phyloP scores from a whole-genome alignment of 1,140 invertebrate species.

The Brachionus asplanchnoidis region DNA sequence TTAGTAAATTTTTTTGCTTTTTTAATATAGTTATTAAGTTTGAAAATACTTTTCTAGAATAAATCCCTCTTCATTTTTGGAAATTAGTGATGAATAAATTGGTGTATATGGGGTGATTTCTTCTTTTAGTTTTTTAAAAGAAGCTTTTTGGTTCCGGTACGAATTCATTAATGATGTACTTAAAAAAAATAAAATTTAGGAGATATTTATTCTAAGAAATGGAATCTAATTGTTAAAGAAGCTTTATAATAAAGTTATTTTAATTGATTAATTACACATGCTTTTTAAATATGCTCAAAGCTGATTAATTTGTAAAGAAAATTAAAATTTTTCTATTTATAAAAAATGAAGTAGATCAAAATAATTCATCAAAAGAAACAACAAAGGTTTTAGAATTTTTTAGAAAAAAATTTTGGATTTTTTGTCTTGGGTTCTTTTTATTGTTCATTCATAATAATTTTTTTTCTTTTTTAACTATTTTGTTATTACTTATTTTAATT shows the following conservation, averaged over 20 bases:
- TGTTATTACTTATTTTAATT: too few species aligned
- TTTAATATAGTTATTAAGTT: neutral
- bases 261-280: too few species aligned
- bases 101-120: neutral
- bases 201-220: neutral
- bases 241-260: neutral
- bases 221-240: neutral
- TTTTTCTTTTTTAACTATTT: too few species aligned
- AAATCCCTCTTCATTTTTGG: neutral
- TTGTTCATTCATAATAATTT: too few species aligned
- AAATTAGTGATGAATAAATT: neutral
- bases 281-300: too few species aligned
- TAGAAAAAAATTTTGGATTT: too few species aligned
- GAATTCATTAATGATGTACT: neutral
- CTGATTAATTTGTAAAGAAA: too few species aligned
- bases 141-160: neutral
- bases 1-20: neutral
- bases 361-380: too few species aligned
- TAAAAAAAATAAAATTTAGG: neutral
- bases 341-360: too few species aligned
- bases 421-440: too few species aligned
- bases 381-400: too few species aligned
- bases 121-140: conserved; percentile 20
- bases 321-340: too few species aligned
- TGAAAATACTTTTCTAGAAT: neutral